Conservation (phyloP, 2,888 invertebrate genomes). For the Lasioglossum pauxillum region DNA sequence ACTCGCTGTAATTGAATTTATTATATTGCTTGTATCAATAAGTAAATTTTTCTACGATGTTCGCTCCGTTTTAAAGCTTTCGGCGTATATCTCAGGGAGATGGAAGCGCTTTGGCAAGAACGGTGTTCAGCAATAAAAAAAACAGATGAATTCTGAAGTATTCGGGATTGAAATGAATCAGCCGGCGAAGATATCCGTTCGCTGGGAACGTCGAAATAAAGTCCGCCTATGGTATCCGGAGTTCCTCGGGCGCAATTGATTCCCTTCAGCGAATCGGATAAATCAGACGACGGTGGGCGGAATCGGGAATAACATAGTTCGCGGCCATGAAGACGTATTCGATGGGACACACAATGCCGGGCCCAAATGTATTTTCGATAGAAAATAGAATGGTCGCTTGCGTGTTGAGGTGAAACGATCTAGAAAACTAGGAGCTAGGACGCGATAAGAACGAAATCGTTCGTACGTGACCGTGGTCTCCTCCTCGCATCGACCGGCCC, state of each 20-base stretch:
- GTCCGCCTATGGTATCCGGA: conserved; percentile 11
- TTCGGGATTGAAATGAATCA: conserved; percentile 16
- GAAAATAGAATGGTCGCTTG: conserved; percentile 59
- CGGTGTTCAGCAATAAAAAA: neutral
- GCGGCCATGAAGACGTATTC: conserved; percentile 36
- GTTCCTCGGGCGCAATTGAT: conserved; percentile 53
- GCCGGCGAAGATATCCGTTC: neutral
- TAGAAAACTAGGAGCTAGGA: conserved; percentile 58
- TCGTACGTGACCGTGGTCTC: conserved; percentile 47
- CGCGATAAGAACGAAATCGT: conserved; percentile 60
- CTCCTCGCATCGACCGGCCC: neutral
- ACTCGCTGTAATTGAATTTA: too few species aligned
- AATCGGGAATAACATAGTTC: conserved; percentile 40
- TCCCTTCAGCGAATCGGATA: conserved; percentile 56
- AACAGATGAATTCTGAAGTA: neutral
- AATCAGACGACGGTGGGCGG: conserved; percentile 46
- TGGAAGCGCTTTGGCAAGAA: neutral
- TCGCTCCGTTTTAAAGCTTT: neutral
- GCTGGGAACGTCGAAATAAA: conserved; percentile 13
- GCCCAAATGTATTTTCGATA: conserved; percentile 41
- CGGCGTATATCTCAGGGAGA: neutral
- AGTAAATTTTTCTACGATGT: neutral
- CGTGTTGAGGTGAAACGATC: conserved; percentile 57
- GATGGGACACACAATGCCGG: conserved; percentile 47
- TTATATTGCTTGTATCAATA: too few species aligned